Conservation (phyloP, 2,797 vertebrate genomes). For the Atherinosoma microstoma region DNA sequence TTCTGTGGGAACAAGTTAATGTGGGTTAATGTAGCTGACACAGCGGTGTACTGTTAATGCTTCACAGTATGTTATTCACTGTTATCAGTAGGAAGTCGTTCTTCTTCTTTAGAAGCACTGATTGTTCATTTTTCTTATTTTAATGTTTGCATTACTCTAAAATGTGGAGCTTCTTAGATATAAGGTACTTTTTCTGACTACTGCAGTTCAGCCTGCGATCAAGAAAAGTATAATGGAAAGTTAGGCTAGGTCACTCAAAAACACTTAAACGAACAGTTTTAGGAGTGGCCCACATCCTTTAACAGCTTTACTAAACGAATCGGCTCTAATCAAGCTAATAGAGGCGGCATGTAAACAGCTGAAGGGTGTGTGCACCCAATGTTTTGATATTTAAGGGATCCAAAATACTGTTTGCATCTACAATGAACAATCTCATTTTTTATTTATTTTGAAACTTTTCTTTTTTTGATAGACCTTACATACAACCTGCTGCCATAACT, state of each 20-base stretch:
- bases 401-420: conserved; percentile 15
- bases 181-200: conserved; percentile 1
- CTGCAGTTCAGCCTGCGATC: conserved; percentile 8
- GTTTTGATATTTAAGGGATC: conserved; percentile 1
- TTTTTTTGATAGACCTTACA: neutral
- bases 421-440: neutral
- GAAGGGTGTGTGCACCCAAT: conserved; percentile 18
- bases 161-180: conserved; percentile 12
- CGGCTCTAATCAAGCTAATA: neutral
- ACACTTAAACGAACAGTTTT: neutral
- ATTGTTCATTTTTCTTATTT: conserved; percentile 9
- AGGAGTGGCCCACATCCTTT: neutral
- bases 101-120: conserved; percentile 23
- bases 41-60: conserved; percentile 44
- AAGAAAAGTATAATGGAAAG: conserved; percentile 16
- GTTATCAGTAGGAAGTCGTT: conserved; percentile 34
- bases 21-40: conserved; percentile 56
- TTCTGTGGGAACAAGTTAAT: conserved; percentile 6
- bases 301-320: conserved; percentile 2
- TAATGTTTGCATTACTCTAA: conserved; percentile 41
- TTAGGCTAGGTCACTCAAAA: conserved; percentile 21
- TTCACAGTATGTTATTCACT: conserved; percentile 40
- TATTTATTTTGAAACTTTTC: neutral
- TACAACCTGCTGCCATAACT: neutral
- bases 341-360: neutral